These are phyloP conservation scores for Lucinisca nassula DNA, from an alignment of 2,888 invertebrate genomes.

Conservation along the genomic window DNA sequence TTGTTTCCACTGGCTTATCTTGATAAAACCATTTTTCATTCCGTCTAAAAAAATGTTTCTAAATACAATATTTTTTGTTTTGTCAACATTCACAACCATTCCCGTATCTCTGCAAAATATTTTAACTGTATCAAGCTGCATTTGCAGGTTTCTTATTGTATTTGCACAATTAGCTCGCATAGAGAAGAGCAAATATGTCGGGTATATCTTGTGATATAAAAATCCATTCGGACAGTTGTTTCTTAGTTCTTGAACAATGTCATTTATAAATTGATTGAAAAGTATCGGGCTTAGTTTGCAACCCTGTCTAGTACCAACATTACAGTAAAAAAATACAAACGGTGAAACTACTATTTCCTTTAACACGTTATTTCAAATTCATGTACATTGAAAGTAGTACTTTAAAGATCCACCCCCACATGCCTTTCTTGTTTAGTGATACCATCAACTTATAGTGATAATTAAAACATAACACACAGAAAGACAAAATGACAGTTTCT, in stretches of 20 bases:
- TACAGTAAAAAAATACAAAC: neutral
- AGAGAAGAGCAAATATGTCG: neutral
- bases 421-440: too few relatives aligned
- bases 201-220: neutral
- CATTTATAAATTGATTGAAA: neutral
- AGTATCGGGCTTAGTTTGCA: neutral
- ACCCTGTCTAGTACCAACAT: neutral
- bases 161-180: neutral
- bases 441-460: too few relatives aligned
- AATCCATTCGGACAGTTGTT: neutral
- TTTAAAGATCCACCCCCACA: neutral
- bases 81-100: neutral
- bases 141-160: neutral
- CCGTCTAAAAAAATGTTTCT: neutral
- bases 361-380: neutral
- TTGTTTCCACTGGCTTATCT: neutral
- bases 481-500: too few relatives aligned
- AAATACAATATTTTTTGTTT: neutral
- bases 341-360: neutral
- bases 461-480: too few relatives aligned
- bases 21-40: neutral
- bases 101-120: neutral
- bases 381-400: neutral
- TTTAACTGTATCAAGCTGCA: neutral
- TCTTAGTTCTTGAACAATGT: neutral